Conservation (phyloP, 2,797 vertebrate genomes). For the Gymnoscopelus microlampas region DNA sequence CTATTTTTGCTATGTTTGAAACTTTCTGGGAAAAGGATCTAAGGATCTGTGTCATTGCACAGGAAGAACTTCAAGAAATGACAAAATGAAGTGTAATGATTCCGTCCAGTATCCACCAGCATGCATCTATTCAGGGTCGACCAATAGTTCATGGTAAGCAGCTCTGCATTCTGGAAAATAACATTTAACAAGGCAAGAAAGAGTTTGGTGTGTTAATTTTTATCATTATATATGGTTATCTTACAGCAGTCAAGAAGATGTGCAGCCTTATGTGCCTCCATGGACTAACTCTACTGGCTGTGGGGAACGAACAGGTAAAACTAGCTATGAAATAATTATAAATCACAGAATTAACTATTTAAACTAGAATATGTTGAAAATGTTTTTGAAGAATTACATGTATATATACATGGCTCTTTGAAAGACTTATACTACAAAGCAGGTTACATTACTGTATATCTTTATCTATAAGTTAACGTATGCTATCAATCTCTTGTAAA, state of each 20-base stretch:
- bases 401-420: no score
- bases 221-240: neutral
- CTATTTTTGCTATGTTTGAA: no score
- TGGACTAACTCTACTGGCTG: constrained; percentile 39
- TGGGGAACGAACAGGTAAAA: constrained; percentile 38
- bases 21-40: no score
- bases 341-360: no score
- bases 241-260: constrained; percentile 48
- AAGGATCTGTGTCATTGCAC: constrained; percentile 34
- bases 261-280: constrained; percentile 25
- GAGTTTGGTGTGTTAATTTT: neutral
- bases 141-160: constrained; percentile 61
- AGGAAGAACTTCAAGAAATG: constrained; percentile 9
- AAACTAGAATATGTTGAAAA: no score
- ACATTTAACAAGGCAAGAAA: no score
- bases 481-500: no score
- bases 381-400: no score
- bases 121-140: constrained; percentile 45
- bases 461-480: no score
- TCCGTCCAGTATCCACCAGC: neutral
- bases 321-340: no score
- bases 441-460: no score
- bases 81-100: constrained; percentile 37
- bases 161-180: neutral
- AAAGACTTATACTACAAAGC: no score